These are phyloP conservation scores for Sinodicranocentrus sp. DNA, from an alignment of 2,888 invertebrate genomes.

Conservation along the genomic window DNA sequence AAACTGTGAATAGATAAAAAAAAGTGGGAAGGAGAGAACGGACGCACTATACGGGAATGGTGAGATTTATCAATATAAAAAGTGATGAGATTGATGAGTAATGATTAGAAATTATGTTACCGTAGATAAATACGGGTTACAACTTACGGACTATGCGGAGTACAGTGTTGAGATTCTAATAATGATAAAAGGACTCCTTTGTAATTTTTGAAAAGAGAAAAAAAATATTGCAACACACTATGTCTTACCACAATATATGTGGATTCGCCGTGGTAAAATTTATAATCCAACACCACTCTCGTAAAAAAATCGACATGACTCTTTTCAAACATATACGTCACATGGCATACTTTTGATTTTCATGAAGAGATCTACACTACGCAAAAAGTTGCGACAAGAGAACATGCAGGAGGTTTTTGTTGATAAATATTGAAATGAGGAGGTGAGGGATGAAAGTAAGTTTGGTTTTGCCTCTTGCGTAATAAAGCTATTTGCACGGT, in stretches of 20 bases:
- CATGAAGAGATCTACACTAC: not conserved
- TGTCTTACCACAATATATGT: not conserved
- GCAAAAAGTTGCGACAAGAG: not conserved
- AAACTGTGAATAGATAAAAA: constrained; percentile 40
- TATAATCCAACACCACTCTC: not conserved
- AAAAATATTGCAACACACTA: not conserved
- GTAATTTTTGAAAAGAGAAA: not conserved
- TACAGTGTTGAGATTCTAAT: no score
- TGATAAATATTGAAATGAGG: constrained; percentile 19
- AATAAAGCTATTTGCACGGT: constrained; percentile 20
- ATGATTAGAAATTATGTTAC: no score
- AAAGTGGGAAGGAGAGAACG: not conserved
- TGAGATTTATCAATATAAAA: constrained; percentile 7
- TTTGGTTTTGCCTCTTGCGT: constrained; percentile 12
- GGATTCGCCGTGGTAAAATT: not conserved
- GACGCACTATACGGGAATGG: not conserved
- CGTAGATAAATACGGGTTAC: no score
- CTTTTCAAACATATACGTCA: no score
- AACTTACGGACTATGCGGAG: no score
- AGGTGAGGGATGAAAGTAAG: constrained; percentile 16
- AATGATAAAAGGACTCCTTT: no score
- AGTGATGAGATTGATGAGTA: constrained; percentile 8
- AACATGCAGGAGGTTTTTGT: not conserved
- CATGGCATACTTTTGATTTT: constrained; percentile 48
- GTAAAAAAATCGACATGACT: constrained; percentile 2